Evolutionary conservation across 2,113 vertebrate species (phyloP).

Genomic region (Eidolon helvum): DNA sequence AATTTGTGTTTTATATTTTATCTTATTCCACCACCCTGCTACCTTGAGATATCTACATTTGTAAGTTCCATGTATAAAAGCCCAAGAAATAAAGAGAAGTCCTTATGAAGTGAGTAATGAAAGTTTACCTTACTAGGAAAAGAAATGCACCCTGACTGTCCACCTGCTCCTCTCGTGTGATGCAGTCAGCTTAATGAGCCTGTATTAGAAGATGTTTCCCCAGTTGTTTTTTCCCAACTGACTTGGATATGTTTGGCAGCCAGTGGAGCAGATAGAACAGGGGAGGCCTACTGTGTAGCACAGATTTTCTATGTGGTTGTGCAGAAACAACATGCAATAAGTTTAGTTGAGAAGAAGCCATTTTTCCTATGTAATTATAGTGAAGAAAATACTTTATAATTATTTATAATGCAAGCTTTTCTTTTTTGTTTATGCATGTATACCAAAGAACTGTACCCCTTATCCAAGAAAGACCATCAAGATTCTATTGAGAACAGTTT

Average conservation of each 20-base stretch:
- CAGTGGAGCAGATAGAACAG: background rate
- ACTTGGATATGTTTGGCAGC: background rate
- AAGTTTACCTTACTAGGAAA: background rate
- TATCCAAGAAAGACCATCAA: background rate
- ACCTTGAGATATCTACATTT: background rate
- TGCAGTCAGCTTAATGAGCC: background rate
- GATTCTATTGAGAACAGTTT: background rate
- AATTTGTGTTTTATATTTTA: background rate
- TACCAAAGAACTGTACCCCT: background rate
- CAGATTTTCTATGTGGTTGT: background rate
- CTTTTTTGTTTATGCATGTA: background rate
- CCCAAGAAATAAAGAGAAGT: background rate
- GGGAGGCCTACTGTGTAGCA: background rate
- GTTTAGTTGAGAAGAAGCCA: background rate
- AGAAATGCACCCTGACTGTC: background rate
- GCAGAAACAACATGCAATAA: background rate
- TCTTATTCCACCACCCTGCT: background rate
- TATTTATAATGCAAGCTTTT: background rate
- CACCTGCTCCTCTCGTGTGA: background rate
- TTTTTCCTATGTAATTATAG: background rate
- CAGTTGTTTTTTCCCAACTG: background rate
- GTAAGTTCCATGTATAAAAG: background rate
- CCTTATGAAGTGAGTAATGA: background rate
- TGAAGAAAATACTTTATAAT: background rate
- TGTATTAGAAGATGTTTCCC: background rate